A percentile compares a stretch with the other conserved stretches of the same genome.
These are phyloP conservation scores for Stichodactyla mertensii DNA, from an alignment of 64 coral and sea anemone species.

Conservation along the genomic window DNA sequence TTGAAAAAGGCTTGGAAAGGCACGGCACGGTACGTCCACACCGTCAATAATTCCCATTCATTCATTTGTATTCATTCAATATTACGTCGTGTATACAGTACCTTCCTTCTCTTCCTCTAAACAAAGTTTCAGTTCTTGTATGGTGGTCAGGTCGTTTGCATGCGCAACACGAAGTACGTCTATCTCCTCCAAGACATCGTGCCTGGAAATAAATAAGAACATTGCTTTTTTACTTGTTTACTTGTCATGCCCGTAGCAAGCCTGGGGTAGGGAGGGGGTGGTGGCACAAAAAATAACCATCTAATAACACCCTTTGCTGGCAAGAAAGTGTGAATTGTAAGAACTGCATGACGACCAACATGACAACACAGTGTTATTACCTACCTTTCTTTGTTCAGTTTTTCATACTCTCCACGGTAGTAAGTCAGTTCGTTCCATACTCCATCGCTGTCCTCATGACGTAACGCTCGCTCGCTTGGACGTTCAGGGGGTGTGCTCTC, in stretches of 20 bases:
- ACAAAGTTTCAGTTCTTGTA: slow-evolving; percentile 63
- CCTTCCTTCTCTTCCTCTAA: slow-evolving; percentile 64
- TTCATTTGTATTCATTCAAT: too few species aligned
- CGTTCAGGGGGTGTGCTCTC: slow-evolving; percentile 44
- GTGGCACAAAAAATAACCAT: too few species aligned
- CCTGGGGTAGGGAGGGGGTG: too few species aligned
- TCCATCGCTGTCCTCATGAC: slow-evolving; percentile 80
- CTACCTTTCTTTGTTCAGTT: slow-evolving; percentile 68
- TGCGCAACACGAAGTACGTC: slow-evolving; percentile 65
- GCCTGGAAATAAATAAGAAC: slow-evolving; percentile 12
- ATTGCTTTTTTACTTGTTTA: neutral
- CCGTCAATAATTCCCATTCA: too few species aligned
- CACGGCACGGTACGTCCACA: too few species aligned
- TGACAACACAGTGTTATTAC: too few species aligned
- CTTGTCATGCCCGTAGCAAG: too few species aligned
- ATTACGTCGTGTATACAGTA: neutral
- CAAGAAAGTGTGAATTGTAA: too few species aligned
- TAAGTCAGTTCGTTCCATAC: slow-evolving; percentile 85
- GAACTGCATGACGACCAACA: too few species aligned
- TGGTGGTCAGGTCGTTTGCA: slow-evolving; percentile 57
- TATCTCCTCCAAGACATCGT: slow-evolving; percentile 72
- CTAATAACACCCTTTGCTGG: too few species aligned
- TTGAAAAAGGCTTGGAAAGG: too few species aligned
- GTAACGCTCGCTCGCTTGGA: slow-evolving; percentile 47
- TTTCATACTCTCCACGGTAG: slow-evolving; percentile 70